Evolutionary conservation across 2,888 invertebrate genomes (phyloP).

Genomic region (Gryllus longicercus): DNA sequence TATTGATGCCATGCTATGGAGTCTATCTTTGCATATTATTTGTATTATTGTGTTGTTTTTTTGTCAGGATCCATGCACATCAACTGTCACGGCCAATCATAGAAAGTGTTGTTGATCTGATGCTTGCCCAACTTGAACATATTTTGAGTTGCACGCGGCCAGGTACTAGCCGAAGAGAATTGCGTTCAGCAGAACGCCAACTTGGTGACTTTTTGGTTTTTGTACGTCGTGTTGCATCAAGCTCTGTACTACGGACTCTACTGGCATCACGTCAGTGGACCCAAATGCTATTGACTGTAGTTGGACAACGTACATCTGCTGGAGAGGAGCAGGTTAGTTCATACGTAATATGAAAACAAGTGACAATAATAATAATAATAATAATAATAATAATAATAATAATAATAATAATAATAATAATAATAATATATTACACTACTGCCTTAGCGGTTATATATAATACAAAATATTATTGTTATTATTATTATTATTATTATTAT

Average conservation of each 20-base stretch:
- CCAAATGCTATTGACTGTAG: conserved; percentile 49
- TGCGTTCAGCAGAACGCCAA: conserved; percentile 46
- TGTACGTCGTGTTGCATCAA: conserved; percentile 53
- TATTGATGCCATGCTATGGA: too few relatives aligned
- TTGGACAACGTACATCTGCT: conserved; percentile 40
- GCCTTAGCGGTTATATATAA: too few relatives aligned
- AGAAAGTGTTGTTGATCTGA: conserved; percentile 52
- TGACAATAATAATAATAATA: too few relatives aligned
- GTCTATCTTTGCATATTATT: background rate
- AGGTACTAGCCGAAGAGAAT: background rate
- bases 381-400: too few relatives aligned
- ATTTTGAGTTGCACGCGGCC: conserved; percentile 32
- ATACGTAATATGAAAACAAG: background rate
- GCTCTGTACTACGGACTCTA: conserved; percentile 48
- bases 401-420: too few relatives aligned
- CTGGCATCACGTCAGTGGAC: conserved; percentile 54
- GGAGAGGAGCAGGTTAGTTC: conserved; percentile 36
- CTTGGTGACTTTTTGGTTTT: conserved; percentile 57
- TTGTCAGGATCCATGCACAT: conserved; percentile 50
- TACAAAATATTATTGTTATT: too few relatives aligned
- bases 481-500: too few relatives aligned
- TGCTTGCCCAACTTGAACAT: conserved; percentile 52
- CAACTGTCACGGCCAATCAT: conserved; percentile 50
- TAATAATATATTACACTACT: too few relatives aligned
- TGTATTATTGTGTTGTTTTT: conserved; percentile 29